These are phyloP conservation scores for Drosophila ambigua DNA, from an alignment of 1,140 invertebrate genomes.

Conservation along the genomic window DNA sequence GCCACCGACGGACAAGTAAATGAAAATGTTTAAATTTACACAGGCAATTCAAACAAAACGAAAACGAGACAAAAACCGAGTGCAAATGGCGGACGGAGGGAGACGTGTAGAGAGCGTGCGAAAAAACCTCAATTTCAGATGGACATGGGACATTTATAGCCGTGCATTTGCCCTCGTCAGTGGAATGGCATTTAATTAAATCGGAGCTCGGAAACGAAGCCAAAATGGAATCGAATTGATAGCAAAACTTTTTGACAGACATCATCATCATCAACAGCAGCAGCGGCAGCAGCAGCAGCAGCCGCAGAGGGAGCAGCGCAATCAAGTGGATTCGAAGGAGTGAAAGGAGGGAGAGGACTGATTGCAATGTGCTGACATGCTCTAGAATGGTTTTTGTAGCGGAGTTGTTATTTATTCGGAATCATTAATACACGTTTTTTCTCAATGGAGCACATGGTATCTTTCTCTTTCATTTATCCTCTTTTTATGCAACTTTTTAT, in stretches of 20 bases:
- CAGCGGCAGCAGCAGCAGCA: too few species aligned
- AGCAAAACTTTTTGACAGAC: neutral
- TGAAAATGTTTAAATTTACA: conserved; percentile 58
- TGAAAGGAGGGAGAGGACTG: neutral
- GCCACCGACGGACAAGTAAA: conserved; percentile 37
- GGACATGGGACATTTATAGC: conserved; percentile 31
- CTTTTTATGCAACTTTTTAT: neutral
- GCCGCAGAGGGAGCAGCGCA: neutral
- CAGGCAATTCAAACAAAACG: conserved; percentile 16
- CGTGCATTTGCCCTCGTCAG: conserved; percentile 7
- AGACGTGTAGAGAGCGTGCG: neutral
- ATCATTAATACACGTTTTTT: too few species aligned
- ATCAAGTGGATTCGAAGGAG: neutral
- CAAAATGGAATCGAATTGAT: conserved; percentile 37
- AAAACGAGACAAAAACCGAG: neutral
- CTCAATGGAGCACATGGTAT: neutral
- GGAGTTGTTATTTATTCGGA: too few species aligned
- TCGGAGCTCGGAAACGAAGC: conserved; percentile 7
- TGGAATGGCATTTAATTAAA: conserved; percentile 49
- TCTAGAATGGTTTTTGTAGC: too few species aligned
- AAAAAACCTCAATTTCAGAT: conserved; percentile 31
- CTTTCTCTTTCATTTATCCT: neutral
- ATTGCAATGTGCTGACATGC: conserved; percentile 29
- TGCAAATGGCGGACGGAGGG: neutral
- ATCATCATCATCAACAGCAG: too few species aligned